Base-by-base conservation (phyloP, 2,888 invertebrate genomes). In the Zootermopsis nevadensis region DNA sequence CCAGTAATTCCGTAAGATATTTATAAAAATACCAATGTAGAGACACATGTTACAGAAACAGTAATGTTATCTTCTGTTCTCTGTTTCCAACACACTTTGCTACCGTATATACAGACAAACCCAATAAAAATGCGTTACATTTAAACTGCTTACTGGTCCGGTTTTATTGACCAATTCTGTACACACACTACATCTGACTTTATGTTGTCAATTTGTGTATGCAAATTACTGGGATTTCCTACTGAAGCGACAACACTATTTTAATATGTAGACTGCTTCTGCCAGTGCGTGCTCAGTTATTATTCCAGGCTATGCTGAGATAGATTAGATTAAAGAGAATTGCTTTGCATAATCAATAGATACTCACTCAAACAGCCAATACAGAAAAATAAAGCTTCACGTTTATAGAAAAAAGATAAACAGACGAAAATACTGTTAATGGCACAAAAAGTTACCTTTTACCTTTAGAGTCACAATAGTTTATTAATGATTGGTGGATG, bases 141-240 rank as follows among this genome's bases (percentile, higher is more conserved):
- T 31, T 33, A 69, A 69, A 69, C 27, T 69, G 69, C 69, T 69
- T 69, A 69, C 69, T 69, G 69, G 15, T 69, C 69, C 69, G 60
- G 4, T 60, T 60, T 60, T 60, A 60, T 60, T 60, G 60, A n/a
- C 27, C 60, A 27, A n/a, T 27, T 60, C 60, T 60, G n/a, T 60
- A 60, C 60, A 60, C 6, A n/a, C 60, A 48, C 60, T 27, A 30
- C 69, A 31, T 69, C 30, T 31, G 69, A 69, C 69, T 69, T 69
- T 69, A 69, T 69, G 69, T 69, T 69, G 69, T 69, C 69, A 69
- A 69, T 69, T 69, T 69, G 69, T 33, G 31, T 69, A 69, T 69
- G 69, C 69, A 69, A 69, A 69, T 69, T 69, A 10, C 33, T 27
- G 33, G 69, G 33, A 69, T 69, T 33, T 33, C 33, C 69, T 60